Evolutionary conservation across 2,113 vertebrate genomes (phyloP).

Genomic region (Gadus chalcogrammus): DNA sequence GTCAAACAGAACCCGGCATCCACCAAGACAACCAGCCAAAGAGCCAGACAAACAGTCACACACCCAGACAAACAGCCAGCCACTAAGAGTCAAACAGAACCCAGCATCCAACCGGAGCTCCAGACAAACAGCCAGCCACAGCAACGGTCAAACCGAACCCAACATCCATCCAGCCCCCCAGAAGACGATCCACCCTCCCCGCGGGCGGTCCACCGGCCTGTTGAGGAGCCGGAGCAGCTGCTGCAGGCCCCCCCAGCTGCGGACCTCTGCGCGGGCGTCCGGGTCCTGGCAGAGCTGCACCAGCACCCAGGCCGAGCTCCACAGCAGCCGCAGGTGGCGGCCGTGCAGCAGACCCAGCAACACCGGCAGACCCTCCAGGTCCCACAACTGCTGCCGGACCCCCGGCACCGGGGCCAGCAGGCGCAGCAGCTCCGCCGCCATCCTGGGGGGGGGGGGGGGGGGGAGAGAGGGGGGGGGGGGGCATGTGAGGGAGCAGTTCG

Average conservation of each 20-base stretch:
- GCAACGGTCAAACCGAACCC: no score
- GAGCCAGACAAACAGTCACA: no score
- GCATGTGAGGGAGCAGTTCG: no score
- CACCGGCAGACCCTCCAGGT: slow-evolving; percentile 79
- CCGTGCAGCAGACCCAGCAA: slow-evolving; percentile 85
- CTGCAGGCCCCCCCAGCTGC: slow-evolving; percentile 86
- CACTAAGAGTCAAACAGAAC: no score
- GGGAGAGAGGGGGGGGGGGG: no score
- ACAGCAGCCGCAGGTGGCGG: slow-evolving; percentile 81
- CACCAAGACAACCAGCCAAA: no score
- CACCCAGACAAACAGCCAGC: no score
- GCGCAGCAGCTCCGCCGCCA: slow-evolving; percentile 82
- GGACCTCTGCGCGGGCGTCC: slow-evolving; percentile 78
- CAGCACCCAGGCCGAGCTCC: slow-evolving; percentile 85
- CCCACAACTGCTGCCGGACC: slow-evolving; percentile 81
- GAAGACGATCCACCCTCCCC: no score
- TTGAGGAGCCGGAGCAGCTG: slow-evolving; percentile 83
- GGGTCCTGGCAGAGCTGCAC: slow-evolving; percentile 89
- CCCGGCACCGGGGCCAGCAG: slow-evolving; percentile 77
- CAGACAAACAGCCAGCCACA: no score
- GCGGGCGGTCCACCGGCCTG: slow-evolving; percentile 60
- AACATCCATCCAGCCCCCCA: no score
- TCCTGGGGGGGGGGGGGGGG: slow-evolving; percentile 47
- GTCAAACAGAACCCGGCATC: no score
- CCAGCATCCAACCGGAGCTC: no score